Conservation (phyloP, 2,113 vertebrate species). For the Scomber scombrus region DNA sequence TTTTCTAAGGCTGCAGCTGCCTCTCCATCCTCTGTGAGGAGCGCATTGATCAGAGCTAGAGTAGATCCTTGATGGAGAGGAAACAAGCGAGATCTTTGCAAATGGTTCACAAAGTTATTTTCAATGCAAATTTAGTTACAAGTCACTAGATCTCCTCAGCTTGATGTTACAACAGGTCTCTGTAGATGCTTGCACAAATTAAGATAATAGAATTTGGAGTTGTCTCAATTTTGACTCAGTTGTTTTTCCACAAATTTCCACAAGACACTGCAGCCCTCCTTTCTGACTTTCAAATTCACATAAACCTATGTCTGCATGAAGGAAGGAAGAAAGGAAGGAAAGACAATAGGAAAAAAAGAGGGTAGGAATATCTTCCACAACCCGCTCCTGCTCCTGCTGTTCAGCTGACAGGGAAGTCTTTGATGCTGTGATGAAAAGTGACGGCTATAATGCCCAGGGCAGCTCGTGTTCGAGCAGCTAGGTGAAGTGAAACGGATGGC, state of each 20-base stretch:
- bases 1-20: conserved; percentile 22
- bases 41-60: conserved; percentile 20
- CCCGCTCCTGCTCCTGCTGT: conserved; percentile 41
- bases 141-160: not conserved
- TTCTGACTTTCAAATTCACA: not conserved
- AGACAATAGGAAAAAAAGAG: conserved; percentile 17
- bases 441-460: conserved; percentile 56
- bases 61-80: conserved; percentile 21
- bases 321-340: not conserved
- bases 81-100: conserved; percentile 7
- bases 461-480: conserved; percentile 47
- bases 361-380: conserved; percentile 29
- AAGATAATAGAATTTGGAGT: not conserved
- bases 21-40: conserved; percentile 34
- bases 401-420: conserved; percentile 53
- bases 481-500: conserved; percentile 73
- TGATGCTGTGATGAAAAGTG: conserved; percentile 78
- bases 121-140: not conserved
- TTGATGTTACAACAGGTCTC: not conserved
- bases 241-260: not conserved
- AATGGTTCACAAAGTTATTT: conserved; percentile 12
- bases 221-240: not conserved
- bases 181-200: not conserved
- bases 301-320: conserved; percentile 13
- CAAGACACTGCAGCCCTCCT: not conserved